Evolutionary conservation across 2,888 invertebrate genomes (phyloP).

Genomic region (Lasioglossum figueresi): DNA sequence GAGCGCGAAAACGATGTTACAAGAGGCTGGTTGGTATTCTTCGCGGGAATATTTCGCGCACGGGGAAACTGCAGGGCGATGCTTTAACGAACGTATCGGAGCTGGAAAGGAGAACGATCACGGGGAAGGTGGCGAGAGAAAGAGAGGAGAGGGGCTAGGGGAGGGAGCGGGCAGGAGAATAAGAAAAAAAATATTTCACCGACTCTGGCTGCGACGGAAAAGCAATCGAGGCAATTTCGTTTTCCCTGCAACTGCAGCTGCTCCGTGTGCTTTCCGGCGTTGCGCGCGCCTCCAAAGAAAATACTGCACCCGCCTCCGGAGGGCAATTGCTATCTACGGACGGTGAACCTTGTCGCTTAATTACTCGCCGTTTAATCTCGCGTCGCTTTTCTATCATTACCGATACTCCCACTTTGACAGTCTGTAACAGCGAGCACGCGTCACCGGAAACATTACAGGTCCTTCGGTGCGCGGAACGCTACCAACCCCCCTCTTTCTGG

Average conservation of each 20-base stretch:
- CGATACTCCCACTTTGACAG: slow-evolving; percentile 48
- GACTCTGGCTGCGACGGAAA: slow-evolving; percentile 62
- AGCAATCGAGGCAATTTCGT: slow-evolving; percentile 73
- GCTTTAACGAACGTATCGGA: slow-evolving; percentile 51
- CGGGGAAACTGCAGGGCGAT: slow-evolving; percentile 50
- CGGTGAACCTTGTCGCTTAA: slow-evolving; percentile 74
- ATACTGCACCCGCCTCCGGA: slow-evolving; percentile 53
- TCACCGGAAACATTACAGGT: slow-evolving; percentile 7
- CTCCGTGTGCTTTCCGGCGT: slow-evolving; percentile 49
- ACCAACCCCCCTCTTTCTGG: background rate
- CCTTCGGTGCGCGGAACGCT: slow-evolving; percentile 1
- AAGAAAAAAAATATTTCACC: slow-evolving; percentile 43
- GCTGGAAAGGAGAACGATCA: slow-evolving; percentile 15
- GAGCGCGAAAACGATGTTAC: background rate
- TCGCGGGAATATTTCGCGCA: slow-evolving; percentile 37
- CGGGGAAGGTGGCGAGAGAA: slow-evolving; percentile 18
- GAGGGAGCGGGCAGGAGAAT: background rate
- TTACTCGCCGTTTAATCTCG: slow-evolving; percentile 70
- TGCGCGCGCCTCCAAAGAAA: slow-evolving; percentile 62
- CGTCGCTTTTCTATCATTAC: slow-evolving; percentile 60
- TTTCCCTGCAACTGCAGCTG: slow-evolving; percentile 66
- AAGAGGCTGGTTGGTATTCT: background rate
- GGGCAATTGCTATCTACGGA: slow-evolving; percentile 71
- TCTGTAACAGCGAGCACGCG: slow-evolving; percentile 30
- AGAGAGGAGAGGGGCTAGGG: background rate